A percentile compares a stretch with the other conserved stretches of the same genome.
These are phyloP conservation scores for Pluvianellus socialis DNA, from an alignment of 2,113 vertebrate species.

Conservation along the genomic window DNA sequence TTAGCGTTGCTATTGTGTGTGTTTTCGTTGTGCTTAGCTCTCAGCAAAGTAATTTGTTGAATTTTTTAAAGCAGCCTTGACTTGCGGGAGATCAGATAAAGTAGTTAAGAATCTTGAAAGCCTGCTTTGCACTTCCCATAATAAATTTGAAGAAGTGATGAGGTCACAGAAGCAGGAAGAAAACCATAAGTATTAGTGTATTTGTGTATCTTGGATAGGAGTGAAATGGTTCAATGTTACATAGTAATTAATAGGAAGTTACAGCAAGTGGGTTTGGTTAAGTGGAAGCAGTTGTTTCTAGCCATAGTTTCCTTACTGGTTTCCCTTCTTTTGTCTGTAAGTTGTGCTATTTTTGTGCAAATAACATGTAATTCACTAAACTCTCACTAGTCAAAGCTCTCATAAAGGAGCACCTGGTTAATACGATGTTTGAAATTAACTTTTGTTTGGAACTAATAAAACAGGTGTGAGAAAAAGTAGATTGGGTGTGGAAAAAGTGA, in stretches of 20 bases:
- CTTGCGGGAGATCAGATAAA: background rate
- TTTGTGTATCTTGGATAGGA: background rate
- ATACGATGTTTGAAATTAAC: background rate
- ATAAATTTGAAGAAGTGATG: background rate
- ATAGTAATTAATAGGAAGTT: background rate
- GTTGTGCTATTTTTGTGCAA: background rate
- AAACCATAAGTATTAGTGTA: background rate
- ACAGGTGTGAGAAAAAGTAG: background rate
- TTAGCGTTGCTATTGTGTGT: background rate
- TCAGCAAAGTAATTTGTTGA: background rate
- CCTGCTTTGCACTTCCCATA: background rate
- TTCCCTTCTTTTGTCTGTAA: background rate
- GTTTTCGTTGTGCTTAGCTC: background rate
- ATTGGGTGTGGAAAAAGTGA: background rate
- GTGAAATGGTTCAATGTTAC: background rate
- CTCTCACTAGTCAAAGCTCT: background rate
- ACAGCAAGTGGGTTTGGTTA: background rate
- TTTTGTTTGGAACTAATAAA: background rate
- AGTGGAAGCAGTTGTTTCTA: background rate
- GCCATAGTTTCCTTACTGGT: background rate
- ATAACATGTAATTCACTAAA: background rate
- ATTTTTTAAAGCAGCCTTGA: background rate
- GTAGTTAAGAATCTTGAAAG: background rate
- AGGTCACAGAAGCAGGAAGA: background rate
- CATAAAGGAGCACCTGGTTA: background rate